Evolutionary conservation across 2,888 invertebrate species (phyloP).

Genomic region (Megamerina dolium): DNA sequence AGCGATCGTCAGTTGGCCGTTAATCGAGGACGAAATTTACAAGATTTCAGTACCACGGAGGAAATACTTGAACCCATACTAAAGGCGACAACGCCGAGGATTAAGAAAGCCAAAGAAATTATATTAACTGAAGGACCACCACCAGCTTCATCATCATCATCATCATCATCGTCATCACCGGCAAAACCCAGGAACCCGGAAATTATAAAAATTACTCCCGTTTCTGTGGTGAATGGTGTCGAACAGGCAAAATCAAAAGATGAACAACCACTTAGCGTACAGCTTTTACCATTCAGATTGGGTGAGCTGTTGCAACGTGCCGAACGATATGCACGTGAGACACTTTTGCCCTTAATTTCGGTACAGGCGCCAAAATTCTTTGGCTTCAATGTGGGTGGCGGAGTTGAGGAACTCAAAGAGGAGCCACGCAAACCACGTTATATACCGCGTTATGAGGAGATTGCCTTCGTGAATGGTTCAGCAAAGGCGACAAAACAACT

Average conservation of each 20-base stretch:
- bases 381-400: slow-evolving; percentile 48
- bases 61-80: slow-evolving; percentile 74
- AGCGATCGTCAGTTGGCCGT: slow-evolving; percentile 35
- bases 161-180: no score
- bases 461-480: slow-evolving; percentile 25
- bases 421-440: slow-evolving; percentile 54
- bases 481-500: slow-evolving; percentile 10
- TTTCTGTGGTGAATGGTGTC: slow-evolving; percentile 39
- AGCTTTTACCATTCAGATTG: slow-evolving; percentile 70
- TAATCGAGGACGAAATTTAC: slow-evolving; percentile 38
- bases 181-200: slow-evolving; percentile 22
- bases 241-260: slow-evolving; percentile 18
- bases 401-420: slow-evolving; percentile 30
- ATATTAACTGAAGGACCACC: slow-evolving; percentile 21
- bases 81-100: slow-evolving; percentile 55
- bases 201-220: slow-evolving; percentile 42
- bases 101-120: slow-evolving; percentile 38
- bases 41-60: slow-evolving; percentile 32
- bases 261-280: slow-evolving; percentile 50
- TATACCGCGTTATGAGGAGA: slow-evolving; percentile 55
- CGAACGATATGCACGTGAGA: slow-evolving; percentile 73
- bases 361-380: slow-evolving; percentile 71
- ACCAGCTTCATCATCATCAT: slow-evolving; percentile 1
- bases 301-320: slow-evolving; percentile 76
- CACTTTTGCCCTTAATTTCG: slow-evolving; percentile 68